A percentile compares a stretch with the other conserved stretches of the same genome.
phyloP scores from a whole-genome alignment of 64 coral and sea anemone species.

The Dendrophyllia cribrosa region DNA sequence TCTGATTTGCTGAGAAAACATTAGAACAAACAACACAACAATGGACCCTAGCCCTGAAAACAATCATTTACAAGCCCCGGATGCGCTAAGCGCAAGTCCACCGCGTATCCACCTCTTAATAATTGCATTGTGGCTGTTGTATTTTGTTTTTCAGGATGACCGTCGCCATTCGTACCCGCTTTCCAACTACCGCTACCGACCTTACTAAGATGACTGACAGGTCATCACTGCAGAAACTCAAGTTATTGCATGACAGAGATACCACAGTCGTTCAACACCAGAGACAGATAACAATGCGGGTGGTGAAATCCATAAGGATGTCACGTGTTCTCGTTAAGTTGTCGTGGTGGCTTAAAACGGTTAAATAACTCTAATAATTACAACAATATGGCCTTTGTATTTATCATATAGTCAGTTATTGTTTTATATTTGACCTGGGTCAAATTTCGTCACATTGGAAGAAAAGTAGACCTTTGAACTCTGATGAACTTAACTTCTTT shows the following conservation, averaged over 20 bases:
- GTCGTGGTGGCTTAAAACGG: background rate
- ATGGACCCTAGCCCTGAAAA: no score
- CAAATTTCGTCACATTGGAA: no score
- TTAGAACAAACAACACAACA: no score
- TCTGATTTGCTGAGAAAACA: no score
- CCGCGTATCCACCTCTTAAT: no score
- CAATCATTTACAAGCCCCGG: background rate
- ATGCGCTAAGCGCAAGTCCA: no score
- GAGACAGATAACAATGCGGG: background rate
- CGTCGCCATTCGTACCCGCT: slow-evolving; percentile 69
- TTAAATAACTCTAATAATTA: background rate
- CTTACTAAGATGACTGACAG: slow-evolving; percentile 28
- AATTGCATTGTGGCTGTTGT: no score
- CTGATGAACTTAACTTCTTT: no score
- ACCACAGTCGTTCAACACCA: background rate
- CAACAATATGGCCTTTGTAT: background rate
- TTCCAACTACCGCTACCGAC: slow-evolving; percentile 82
- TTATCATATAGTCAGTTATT: background rate
- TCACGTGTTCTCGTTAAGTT: background rate
- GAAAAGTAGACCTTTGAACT: no score
- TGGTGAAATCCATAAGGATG: background rate
- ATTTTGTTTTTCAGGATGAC: slow-evolving; percentile 47
- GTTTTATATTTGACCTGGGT: background rate
- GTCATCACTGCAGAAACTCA: background rate
- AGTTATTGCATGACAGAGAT: background rate